Conservation (phyloP, 2,113 vertebrate genomes). For the Daphoenositta chrysoptera region DNA sequence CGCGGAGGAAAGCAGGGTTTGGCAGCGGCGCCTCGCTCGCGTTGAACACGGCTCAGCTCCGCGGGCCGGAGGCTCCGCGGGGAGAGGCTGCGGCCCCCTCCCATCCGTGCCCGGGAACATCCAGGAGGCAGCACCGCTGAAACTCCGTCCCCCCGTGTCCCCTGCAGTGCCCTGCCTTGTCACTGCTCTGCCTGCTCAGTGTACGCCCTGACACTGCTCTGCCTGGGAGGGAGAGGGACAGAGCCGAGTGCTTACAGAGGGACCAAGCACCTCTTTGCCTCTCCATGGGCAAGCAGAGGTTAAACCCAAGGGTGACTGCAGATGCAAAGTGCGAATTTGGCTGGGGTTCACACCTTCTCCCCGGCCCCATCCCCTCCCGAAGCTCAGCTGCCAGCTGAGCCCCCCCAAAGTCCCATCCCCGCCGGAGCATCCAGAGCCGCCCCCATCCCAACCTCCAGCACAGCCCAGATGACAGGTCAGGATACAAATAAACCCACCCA, state of each 20-base stretch:
- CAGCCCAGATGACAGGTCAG: background rate
- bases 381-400: background rate
- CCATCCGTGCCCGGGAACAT: background rate
- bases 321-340: background rate
- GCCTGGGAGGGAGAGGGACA: background rate
- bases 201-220: background rate
- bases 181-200: background rate
- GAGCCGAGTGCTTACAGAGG: fast-evolving
- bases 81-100: background rate
- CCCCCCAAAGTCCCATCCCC: background rate
- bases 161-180: background rate
- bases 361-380: background rate
- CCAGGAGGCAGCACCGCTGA: background rate
- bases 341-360: background rate
- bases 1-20: background rate
- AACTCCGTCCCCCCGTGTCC: background rate
- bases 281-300: background rate
- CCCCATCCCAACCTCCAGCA: background rate
- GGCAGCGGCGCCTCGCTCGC: background rate
- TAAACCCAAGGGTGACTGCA: background rate
- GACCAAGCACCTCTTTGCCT: background rate
- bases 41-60: background rate
- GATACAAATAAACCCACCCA: background rate
- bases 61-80: background rate
- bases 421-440: background rate